Base-by-base conservation (phyloP, 2,888 invertebrate genomes). In the Siphonodentalium dalli region DNA sequence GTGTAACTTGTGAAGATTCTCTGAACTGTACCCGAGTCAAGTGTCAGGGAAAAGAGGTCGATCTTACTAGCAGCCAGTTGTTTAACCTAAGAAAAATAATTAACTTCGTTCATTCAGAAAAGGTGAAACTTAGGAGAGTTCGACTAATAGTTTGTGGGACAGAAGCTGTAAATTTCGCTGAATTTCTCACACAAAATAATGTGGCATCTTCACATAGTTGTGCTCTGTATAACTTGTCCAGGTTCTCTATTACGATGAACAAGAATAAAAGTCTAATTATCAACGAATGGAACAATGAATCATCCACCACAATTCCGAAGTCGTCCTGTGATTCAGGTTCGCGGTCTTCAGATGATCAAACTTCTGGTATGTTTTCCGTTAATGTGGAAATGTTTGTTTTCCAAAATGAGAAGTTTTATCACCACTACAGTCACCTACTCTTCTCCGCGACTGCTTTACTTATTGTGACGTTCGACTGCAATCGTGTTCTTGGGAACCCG, bases 381-480 rank as follows among this genome's bases (percentile, higher is more conserved):
- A 69, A 69, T 52, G 54, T 67, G 6, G 70, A 70, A 47, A 31
- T 70, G 35, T 67, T 63, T 46, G 63, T 67, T 9, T 55, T 70
- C 13, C 54, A 58, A 8, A 68, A 70, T 43, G 72, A 72, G 29
- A 61, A 62, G 34, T 61, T 70, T 40, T 72, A 70, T 43, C 65
- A 68, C 28, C 56, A 59, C 27, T 67, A 70, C 37, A 63, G 66
- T 49, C 54, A 55, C 31, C 68, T 63, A 48, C 45, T 72, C 27
- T 69, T 72, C 31, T 67, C 69, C 28, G 59, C 67, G 34, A 60
- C 61, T 28, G 63, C 63, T 46, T 42, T 72, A 23, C 66, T 72
- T 50, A 49, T 72, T 26, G 53, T 72, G 41, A 69, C 70, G 7
- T 72, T 72, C 58, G 64, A 70, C n/a, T n/a, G n/a, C n/a, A n/a